phyloP scores from a whole-genome alignment of 37 sponge, comb jelly and placozoan species.

The Spongilla lacustris region DNA sequence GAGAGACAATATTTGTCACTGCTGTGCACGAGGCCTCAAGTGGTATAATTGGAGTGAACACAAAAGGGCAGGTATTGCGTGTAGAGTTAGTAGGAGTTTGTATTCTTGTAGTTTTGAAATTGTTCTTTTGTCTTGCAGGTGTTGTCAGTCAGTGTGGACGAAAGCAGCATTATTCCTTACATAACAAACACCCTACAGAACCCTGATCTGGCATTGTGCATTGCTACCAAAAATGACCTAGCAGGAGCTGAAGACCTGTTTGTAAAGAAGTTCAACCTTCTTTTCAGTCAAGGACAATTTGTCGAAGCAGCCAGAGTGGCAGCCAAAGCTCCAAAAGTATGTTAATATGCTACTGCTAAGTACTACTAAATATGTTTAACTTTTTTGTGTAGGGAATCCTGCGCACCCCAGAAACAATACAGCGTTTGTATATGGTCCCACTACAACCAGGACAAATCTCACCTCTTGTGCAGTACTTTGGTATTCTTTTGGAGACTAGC shows the following conservation, averaged over 20 bases:
- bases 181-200: conserved; percentile 91
- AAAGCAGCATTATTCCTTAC: conserved; percentile 89
- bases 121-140: conserved; percentile 65
- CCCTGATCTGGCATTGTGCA: conserved; percentile 94
- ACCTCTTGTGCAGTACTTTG: conserved; percentile 97
- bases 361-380: not conserved
- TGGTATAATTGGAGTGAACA: conserved; percentile 98
- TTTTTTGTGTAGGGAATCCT: conserved; percentile 81
- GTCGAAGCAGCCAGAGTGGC: conserved; percentile 98
- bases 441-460: conserved; percentile 90
- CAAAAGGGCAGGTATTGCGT: conserved; percentile 94
- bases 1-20: conserved; percentile 99
- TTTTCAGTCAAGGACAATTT: conserved; percentile 91
- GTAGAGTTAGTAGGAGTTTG: not conserved
- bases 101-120: not conserved
- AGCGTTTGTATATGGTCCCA: conserved; percentile 92
- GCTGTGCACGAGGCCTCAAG: conserved; percentile 92
- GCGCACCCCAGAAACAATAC: conserved; percentile 96
- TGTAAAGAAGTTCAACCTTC: conserved; percentile 93
- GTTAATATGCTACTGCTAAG: not conserved
- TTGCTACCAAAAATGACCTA: conserved; percentile 94
- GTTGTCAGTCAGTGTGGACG: conserved; percentile 95
- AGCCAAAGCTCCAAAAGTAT: conserved; percentile 93
- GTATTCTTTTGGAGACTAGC: conserved; percentile 93
- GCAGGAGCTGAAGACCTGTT: conserved; percentile 98